Evolutionary conservation across 2,888 invertebrate genomes (phyloP).

Genomic region (Eurois occulta): DNA sequence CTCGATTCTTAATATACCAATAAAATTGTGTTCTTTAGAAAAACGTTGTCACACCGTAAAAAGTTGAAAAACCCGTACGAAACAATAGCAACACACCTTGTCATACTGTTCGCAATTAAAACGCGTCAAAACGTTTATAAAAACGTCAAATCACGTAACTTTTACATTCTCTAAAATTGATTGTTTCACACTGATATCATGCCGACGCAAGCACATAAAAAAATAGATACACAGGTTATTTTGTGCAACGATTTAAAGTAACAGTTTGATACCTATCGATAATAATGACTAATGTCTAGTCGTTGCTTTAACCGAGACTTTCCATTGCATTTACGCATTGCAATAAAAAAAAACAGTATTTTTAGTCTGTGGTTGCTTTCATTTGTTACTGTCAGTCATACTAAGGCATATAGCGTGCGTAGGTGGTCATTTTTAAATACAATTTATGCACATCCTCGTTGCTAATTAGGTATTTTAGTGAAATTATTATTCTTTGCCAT

Average conservation of each 20-base stretch:
- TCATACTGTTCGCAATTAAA: slow-evolving; percentile 9
- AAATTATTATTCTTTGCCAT: slow-evolving; percentile 25
- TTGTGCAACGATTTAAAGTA: slow-evolving; percentile 18
- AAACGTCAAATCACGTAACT: slow-evolving; percentile 35
- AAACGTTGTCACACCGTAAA: slow-evolving; percentile 9
- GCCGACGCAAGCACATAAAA: slow-evolving; percentile 1
- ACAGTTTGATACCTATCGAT: slow-evolving; percentile 31
- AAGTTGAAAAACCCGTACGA: not conserved
- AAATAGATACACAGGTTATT: slow-evolving; percentile 1
- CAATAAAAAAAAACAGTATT: slow-evolving; percentile 19
- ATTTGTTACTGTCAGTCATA: slow-evolving; percentile 44
- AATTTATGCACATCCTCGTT: slow-evolving; percentile 37
- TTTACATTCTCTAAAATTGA: slow-evolving; percentile 27
- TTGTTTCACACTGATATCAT: slow-evolving; percentile 29
- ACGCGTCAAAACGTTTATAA: not conserved
- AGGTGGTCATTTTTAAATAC: slow-evolving; percentile 20
- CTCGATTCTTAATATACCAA: not conserved
- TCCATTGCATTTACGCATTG: slow-evolving; percentile 28
- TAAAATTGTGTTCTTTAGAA: slow-evolving; percentile 14
- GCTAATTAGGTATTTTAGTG: slow-evolving; percentile 36
- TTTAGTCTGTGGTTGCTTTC: slow-evolving; percentile 46
- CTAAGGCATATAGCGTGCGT: slow-evolving; percentile 47
- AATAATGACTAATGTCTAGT: slow-evolving; percentile 33
- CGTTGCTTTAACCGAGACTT: slow-evolving; percentile 30
- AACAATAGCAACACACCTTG: slow-evolving; percentile 34